Conservation (phyloP, 2,797 vertebrate species). For the Dallia pectoralis region DNA sequence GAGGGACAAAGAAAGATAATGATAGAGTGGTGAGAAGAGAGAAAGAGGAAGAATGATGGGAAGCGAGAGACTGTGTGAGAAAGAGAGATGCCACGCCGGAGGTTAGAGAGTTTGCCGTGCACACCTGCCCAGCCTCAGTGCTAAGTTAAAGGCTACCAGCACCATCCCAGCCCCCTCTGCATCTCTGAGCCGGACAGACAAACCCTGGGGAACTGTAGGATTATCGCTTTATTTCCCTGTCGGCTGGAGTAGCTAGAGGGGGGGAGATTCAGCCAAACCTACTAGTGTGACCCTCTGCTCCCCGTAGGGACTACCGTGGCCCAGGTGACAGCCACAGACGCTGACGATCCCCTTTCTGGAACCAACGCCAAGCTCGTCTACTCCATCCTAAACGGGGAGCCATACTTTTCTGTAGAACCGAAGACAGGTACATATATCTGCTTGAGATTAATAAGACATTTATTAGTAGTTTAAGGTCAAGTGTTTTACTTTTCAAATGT, state of each 20-base stretch:
- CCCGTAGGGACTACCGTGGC: slow-evolving; percentile 86
- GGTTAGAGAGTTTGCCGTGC: slow-evolving; percentile 58
- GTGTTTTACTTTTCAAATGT: too few species aligned
- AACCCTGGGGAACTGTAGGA: slow-evolving; percentile 57
- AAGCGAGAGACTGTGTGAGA: slow-evolving; percentile 22
- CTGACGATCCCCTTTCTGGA: slow-evolving; percentile 84
- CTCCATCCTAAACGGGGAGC: slow-evolving; percentile 87
- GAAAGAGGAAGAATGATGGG: neutral
- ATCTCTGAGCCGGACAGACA: slow-evolving; percentile 56
- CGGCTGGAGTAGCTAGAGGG: slow-evolving; percentile 28
- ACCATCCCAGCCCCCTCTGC: slow-evolving; percentile 10
- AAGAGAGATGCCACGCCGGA: slow-evolving; percentile 44
- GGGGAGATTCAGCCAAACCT: slow-evolving; percentile 49
- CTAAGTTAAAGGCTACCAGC: slow-evolving; percentile 42
- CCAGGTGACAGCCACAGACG: slow-evolving; percentile 91
- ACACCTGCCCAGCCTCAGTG: slow-evolving; percentile 50
- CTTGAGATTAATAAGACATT: neutral
- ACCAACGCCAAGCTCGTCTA: slow-evolving; percentile 90
- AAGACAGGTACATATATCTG: slow-evolving; percentile 81
- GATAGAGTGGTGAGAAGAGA: neutral
- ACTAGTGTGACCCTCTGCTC: slow-evolving; percentile 17
- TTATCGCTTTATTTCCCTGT: slow-evolving; percentile 70
- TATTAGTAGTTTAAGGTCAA: too few species aligned
- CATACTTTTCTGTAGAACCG: slow-evolving; percentile 95
- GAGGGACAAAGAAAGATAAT: slow-evolving; percentile 44